A percentile compares a stretch with the other conserved stretches of the same genome.
phyloP scores from a whole-genome alignment of 1,140 invertebrate species.

The Diorhabda carinulata region DNA sequence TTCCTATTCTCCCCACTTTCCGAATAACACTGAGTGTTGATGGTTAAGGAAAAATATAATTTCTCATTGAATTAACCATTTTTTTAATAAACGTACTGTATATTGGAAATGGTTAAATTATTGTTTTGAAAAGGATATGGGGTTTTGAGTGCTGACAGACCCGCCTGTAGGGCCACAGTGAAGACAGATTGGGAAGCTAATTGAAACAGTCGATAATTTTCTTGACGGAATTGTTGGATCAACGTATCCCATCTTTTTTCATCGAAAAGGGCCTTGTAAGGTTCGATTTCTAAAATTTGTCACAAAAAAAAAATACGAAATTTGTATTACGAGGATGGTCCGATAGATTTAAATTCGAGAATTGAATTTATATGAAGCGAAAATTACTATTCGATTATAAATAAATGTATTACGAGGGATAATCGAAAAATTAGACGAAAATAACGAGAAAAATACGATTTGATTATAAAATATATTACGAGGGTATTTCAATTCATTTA shows the following conservation, averaged over 20 bases:
- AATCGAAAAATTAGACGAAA: too few species aligned
- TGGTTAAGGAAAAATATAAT: slow-evolving; percentile 37
- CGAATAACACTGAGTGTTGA: slow-evolving; percentile 62
- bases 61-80: background rate
- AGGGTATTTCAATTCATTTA: too few species aligned
- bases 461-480: too few species aligned
- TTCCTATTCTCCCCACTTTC: slow-evolving; percentile 61
- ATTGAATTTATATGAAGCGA: too few species aligned
- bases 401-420: too few species aligned
- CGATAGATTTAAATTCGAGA: too few species aligned
- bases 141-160: slow-evolving; percentile 92
- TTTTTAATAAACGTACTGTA: background rate
- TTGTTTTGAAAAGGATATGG: slow-evolving; percentile 59
- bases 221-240: slow-evolving; percentile 86
- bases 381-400: too few species aligned
- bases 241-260: slow-evolving; percentile 71
- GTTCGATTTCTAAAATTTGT: slow-evolving; percentile 50
- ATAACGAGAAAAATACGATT: too few species aligned
- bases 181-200: slow-evolving; percentile 87
- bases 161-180: slow-evolving; percentile 85
- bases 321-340: too few species aligned
- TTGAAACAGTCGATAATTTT: slow-evolving; percentile 93
- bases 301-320: background rate
- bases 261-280: slow-evolving; percentile 56
- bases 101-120: background rate